Base-by-base conservation (phyloP, 2,797 vertebrate genomes). In the Neoniphon sammara region DNA sequence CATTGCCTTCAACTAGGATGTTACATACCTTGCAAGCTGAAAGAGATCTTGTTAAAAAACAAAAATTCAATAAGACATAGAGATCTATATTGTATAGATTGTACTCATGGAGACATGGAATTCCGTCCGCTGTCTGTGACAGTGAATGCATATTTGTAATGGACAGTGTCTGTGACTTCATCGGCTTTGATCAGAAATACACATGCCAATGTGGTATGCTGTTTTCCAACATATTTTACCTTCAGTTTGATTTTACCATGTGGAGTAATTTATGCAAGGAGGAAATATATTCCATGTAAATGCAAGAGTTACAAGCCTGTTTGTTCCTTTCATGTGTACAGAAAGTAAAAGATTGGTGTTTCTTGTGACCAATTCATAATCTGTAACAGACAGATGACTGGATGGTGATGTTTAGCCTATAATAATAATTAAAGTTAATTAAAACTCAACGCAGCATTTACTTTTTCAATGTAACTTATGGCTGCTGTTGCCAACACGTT, bases 61-160 rank as follows among this genome's bases (percentile, higher is more conserved):
- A 57, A 5, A 25, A 17, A 12, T 57, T 15, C 27, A 57, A 31
- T 57, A 57, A 31, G 7, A 52, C 18, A 52, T n/a, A 52, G 12
- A 5, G 20, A 1, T 47, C 2, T 65, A 21, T 78, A 25, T 15
- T 73, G 7, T 76, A 49, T 63, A 67, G 36, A 69, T 53, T 69
- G 7, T 64, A 62, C 15, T 20, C n/a, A 59, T 70, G 53, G 55
- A 73, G 36, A 67, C 27, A 56, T 61, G 62, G 50, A 59, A 69
- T 63, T 66, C 4, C 2, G 23, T 67, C 70, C 23, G 21, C 69
- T 83, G 63, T 66, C 73, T 70, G 49, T 66, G 66, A 78, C 47
- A 50, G 54, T 64, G 31, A 58, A 36, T 58, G 30, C 54, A 56
- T 34, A n/a, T 31, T 30, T 31, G 27, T 56, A 50, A 9, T 27